Evolutionary conservation across 2,888 invertebrate species (phyloP), one percentile per base, ranked within the genome.

Genomic region (Drosophila mulleri): DNA sequence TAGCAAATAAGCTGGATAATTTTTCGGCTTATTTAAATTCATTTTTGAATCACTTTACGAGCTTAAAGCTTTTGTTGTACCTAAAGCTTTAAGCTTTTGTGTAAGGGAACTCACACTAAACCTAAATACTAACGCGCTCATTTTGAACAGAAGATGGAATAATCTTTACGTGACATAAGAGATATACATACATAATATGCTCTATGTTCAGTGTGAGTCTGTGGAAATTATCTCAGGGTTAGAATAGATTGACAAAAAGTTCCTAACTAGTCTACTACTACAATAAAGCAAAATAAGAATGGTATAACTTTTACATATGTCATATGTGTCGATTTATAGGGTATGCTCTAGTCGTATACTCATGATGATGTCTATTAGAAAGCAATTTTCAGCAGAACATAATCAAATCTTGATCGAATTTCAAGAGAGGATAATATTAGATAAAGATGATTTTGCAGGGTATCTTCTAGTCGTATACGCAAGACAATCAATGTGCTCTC

Each of bases 41-140:
- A 32, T 18, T 32, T 18, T 32, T 1, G 18, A 50, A 3, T 8
- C 14, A 3, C 14, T 18, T 14, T 32, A 50, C 50, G 50, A 35
- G 50, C 50, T 50, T 50, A 18, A 50, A 50, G 50, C 32, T 50
- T 50, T 50, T 35, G 50, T 32, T 50, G 18, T 3, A 20, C 14
- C 14, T 12, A 11, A 18, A 50, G 50, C 50, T 50, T 50, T 18
- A 14, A 50, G 50, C 50, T 18, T 32, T 29, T n/a, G 11, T 18
- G 1, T n/a, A 32, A 50, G 50, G 14, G 14, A 7, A 35, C 20
- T 50, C 50, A 8, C 35, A 14, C 8, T 3, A 12, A 35, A 35
- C 20, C 35, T 50, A 7, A 32, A 32, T 48, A 2, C 4, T 9
- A 12, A 4, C n/a, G n/a, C n/a, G 29, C 29, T 29, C 29, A n/a